Conservation (phyloP, 2,797 vertebrate species). For the Gymnocypris eckloni region DNA sequence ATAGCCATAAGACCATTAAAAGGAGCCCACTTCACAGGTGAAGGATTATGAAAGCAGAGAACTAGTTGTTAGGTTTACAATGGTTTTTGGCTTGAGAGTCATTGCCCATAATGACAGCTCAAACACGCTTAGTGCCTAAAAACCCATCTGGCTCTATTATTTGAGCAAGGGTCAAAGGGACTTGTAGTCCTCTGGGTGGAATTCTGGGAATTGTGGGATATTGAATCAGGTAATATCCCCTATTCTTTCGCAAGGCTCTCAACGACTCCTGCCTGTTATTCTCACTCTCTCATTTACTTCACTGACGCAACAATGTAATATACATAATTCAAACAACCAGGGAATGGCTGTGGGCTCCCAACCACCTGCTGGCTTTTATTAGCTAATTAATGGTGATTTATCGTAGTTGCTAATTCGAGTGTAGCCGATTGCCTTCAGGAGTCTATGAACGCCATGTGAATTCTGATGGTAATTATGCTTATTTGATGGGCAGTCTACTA, state of each 20-base stretch:
- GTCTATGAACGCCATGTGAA: constrained; percentile 84
- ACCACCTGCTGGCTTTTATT: constrained; percentile 98
- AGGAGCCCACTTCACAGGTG: constrained; percentile 28
- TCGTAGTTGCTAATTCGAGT: constrained; percentile 94
- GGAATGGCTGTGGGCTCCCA: constrained; percentile 92
- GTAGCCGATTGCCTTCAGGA: constrained; percentile 91
- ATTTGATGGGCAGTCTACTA: constrained; percentile 89
- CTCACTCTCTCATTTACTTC: constrained; percentile 82
- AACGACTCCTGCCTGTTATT: constrained; percentile 79
- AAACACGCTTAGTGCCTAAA: constrained; percentile 70
- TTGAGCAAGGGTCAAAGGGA: constrained; percentile 77
- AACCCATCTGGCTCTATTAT: constrained; percentile 73
- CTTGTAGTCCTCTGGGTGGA: constrained; percentile 86
- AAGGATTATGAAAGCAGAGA: constrained; percentile 23
- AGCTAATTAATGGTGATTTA: constrained; percentile 99
- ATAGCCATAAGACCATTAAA: constrained; percentile 28
- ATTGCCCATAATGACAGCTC: constrained; percentile 74
- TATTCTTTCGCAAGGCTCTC: constrained; percentile 65
- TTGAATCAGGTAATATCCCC: constrained; percentile 73
- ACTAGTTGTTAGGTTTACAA: constrained; percentile 41
- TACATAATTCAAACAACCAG: constrained; percentile 95
- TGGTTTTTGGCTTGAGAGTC: constrained; percentile 64
- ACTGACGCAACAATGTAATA: constrained; percentile 81
- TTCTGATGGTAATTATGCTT: constrained; percentile 92
- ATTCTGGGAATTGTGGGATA: constrained; percentile 76